These are phyloP conservation scores for Phalera bucephala DNA, from an alignment of 2,888 invertebrate genomes.

Conservation along the genomic window DNA sequence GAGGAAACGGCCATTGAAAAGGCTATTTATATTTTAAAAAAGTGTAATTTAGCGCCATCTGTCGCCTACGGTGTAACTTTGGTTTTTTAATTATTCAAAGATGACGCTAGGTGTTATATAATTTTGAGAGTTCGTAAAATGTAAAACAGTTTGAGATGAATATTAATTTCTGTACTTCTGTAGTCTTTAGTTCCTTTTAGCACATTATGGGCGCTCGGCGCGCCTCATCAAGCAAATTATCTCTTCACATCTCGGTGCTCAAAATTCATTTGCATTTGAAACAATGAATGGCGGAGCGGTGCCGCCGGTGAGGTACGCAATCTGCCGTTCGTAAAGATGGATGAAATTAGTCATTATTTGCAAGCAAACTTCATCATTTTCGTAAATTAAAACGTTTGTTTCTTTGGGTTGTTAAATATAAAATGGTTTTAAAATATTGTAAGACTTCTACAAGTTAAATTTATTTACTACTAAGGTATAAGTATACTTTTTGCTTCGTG, in stretches of 20 bases:
- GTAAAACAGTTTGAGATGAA: slow-evolving; percentile 39
- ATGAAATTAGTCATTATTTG: slow-evolving; percentile 22
- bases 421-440: background rate
- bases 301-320: slow-evolving; percentile 37
- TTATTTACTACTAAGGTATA: too few relatives aligned
- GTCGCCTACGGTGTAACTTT: slow-evolving; percentile 5
- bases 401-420: slow-evolving; percentile 1
- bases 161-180: slow-evolving; percentile 41
- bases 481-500: too few relatives aligned
- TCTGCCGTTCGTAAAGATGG: slow-evolving; percentile 20
- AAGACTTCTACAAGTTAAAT: too few relatives aligned
- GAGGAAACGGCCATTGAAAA: slow-evolving; percentile 13
- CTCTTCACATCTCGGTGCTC: slow-evolving; percentile 37
- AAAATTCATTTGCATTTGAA: slow-evolving; percentile 57
- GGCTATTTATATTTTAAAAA: slow-evolving; percentile 14
- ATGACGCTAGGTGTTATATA: slow-evolving; percentile 31
- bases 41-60: slow-evolving; percentile 37
- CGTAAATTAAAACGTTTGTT: slow-evolving; percentile 16
- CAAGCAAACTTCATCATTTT: slow-evolving; percentile 22
- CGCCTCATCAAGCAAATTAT: slow-evolving; percentile 51
- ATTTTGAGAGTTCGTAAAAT: slow-evolving; percentile 15
- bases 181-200: slow-evolving; percentile 36
- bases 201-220: slow-evolving; percentile 33
- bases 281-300: slow-evolving; percentile 37
- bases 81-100: slow-evolving; percentile 18